Percentiles rank a stretch among this genome's conserved stretches.
phyloP scores from a whole-genome alignment of 2,113 vertebrate species.

The Elachura formosa region DNA sequence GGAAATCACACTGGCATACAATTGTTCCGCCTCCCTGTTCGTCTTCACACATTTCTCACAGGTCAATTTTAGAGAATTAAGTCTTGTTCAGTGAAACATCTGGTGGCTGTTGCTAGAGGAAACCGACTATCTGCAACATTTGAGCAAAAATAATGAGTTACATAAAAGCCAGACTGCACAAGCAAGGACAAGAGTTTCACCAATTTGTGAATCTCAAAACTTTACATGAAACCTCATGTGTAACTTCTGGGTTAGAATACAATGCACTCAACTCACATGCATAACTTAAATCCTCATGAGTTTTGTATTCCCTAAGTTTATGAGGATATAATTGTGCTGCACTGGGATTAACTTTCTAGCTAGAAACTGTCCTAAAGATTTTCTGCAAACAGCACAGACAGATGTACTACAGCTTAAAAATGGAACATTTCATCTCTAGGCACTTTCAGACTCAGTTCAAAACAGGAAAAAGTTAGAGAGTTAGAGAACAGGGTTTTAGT shows the following conservation, averaged over 20 bases:
- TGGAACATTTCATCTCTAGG: neutral
- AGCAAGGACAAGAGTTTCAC: neutral
- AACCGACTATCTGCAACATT: slow-evolving; percentile 10
- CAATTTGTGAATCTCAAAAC: neutral
- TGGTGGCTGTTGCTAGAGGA: slow-evolving; percentile 60
- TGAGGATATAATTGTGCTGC: neutral
- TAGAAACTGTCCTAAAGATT: neutral
- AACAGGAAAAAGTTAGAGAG: neutral
- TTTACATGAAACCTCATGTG: neutral
- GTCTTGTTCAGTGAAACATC: slow-evolving; percentile 49
- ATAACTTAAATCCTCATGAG: rapidly evolving
- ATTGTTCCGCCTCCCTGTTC: slow-evolving; percentile 15
- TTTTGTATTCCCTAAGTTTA: neutral
- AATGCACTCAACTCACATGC: rapidly evolving
- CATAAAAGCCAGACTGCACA: slow-evolving; percentile 26
- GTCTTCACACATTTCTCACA: slow-evolving; percentile 56
- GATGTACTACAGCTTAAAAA: neutral
- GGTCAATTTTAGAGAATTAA: slow-evolving; percentile 52
- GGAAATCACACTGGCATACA: neutral
- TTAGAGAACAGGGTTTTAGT: neutral
- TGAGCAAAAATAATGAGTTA: slow-evolving; percentile 26
- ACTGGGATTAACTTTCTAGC: neutral
- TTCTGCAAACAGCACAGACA: neutral
- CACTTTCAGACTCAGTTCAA: neutral
- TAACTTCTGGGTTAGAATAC: neutral